Percentiles rank a stretch among this genome's conserved stretches.
These are phyloP conservation scores for Pogona vitticeps DNA, from an alignment of 2,113 vertebrate genomes.

Conservation along the genomic window DNA sequence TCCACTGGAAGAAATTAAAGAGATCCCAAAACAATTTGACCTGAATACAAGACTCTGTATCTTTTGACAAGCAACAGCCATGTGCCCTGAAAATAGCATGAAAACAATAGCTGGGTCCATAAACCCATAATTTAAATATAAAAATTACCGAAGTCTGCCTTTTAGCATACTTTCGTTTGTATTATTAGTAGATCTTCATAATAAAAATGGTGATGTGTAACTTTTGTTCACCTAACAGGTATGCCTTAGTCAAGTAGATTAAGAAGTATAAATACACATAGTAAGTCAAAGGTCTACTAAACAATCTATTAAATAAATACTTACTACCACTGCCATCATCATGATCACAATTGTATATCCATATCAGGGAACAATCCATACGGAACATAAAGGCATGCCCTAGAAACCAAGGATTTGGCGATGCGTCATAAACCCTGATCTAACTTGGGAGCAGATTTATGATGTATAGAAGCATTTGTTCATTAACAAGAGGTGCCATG, in stretches of 20 bases:
- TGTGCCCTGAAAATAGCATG: conserved; percentile 53
- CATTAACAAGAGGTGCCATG: not conserved
- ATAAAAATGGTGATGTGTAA: conserved; percentile 3
- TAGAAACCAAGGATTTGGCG: not conserved
- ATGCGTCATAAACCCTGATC: not conserved
- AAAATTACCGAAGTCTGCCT: conserved; percentile 27
- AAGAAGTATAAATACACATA: not conserved
- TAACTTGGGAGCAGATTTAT: not conserved
- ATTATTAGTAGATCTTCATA: conserved; percentile 29
- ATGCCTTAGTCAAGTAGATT: conserved; percentile 10
- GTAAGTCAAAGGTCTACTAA: not conserved
- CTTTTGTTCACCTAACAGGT: not conserved
- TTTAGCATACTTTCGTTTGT: not conserved
- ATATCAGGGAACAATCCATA: not conserved
- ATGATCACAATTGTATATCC: not conserved
- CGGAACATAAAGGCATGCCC: conserved; percentile 9
- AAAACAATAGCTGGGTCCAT: conserved; percentile 41
- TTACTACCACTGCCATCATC: not conserved
- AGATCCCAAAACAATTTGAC: conserved; percentile 39
- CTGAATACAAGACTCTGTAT: conserved; percentile 48
- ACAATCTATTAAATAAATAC: not conserved
- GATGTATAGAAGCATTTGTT: not conserved
- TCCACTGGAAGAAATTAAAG: conserved; percentile 55
- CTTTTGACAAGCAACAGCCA: conserved; percentile 33
- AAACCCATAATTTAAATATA: conserved; percentile 37